Evolutionary conservation across 64 coral and sea anemone species (phyloP), one percentile per base, ranked within the genome.

Genomic region (Cladopsammia gracilis): DNA sequence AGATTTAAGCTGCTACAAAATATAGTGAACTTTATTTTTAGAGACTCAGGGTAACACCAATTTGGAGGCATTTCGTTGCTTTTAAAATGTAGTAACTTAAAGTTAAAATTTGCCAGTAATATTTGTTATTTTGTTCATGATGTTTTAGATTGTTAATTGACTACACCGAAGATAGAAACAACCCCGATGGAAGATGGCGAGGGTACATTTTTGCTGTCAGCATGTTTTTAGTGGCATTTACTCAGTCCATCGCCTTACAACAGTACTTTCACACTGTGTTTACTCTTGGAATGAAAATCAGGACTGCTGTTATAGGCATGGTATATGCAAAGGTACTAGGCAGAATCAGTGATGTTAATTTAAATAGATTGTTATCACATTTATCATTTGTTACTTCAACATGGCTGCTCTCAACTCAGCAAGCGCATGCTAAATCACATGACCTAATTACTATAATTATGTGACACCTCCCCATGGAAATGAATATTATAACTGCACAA

Each of bases 191-290:
- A 54, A 75, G 4, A 73, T 96, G 95, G 95, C 76, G 60, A 58
- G 95, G 95, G 12, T 93, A 93, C 23, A 56, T 93, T 22, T 96
- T 76, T 57, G 79, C 86, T 42, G 16, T 93, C 10, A 69, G 52
- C 25, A 71, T 96, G 78, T 93, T 93, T 70, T 5, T 86, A 53
- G 86, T 88, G 51, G 95, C 95, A 46, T 43, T 86, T 65, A 45
- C 89, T 5, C 91, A 96, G 59, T 93, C 95, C 1, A 22, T 96
- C 19, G 61, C 89, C 13, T 13, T 90, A 18, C 95, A 96, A 18
- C 90, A 93, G n/a, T 96, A 96, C 75, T 96, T 93, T 64, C 90
- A 96, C 34, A 7, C 79, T 23, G 79, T 89, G 3, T 49, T 90
- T 6, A 86, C 80, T 9, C 84, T 72, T 89, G 95, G 95, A 78